Base-by-base conservation (phyloP, 2,888 invertebrate genomes). In the Dichetophora obliterata region DNA sequence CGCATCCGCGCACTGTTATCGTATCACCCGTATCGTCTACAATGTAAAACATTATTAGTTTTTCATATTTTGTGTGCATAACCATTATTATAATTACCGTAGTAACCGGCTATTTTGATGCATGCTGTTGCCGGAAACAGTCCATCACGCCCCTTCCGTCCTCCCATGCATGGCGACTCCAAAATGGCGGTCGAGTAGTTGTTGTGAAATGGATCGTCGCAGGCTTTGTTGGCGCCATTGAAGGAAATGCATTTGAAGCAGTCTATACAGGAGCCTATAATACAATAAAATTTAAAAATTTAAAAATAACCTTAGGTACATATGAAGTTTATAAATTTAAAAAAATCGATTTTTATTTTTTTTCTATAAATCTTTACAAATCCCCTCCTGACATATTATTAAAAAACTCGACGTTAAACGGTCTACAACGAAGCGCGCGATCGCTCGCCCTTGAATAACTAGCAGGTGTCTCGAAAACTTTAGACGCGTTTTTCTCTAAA, bases 231-330 rank as follows among this genome's bases (percentile, higher is more conserved):
- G 83, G 93, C 92, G 31, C 95, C 95, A 87, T 96, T 95, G 90
- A 96, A 93, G 0, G 98, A 98, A 68, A 96, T 95, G 88, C 99
- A 99, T 89, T 98, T 98, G 92, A 98, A 99, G 88, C 98, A 99
- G 90, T 98, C 98, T 86, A 99, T 97, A 74, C 92, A 91, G 80
- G 90, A 88, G 22, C 90, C 93, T 93, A 85, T 9, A 61, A 63
- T 52, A 43, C 11, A 3, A 11, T 43, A 43, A 14, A 43, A 43
- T 3, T 43, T 11, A 43, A 43, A 37, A 31, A 31, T n/a, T n/a
- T n/a, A n/a, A n/a, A n/a, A n/a, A n/a, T n/a, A n/a, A n/a, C n/a
- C n/a, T n/a, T n/a, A n/a, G n/a, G n/a, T n/a, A n/a, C n/a, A n/a
- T n/a, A n/a, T n/a, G n/a, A n/a, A n/a, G n/a, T n/a, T n/a, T n/a